Percentiles rank a stretch among this genome's conserved stretches.
Evolutionary conservation across 2,113 vertebrate genomes (phyloP).

Genomic region (Pithys albifrons): DNA sequence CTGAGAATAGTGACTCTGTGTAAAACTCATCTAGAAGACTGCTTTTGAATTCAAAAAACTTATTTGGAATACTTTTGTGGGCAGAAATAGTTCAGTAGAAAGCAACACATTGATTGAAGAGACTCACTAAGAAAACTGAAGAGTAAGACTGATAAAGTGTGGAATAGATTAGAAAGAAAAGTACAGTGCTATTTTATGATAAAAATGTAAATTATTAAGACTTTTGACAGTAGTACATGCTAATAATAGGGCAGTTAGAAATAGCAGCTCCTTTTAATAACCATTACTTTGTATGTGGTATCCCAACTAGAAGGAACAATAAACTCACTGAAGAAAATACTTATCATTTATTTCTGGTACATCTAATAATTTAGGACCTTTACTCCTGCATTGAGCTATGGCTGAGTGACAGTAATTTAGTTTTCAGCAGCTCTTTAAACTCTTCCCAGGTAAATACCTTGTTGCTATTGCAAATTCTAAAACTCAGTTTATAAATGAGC

Average conservation of each 20-base stretch:
- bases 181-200: background rate
- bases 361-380: background rate
- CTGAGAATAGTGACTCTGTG: background rate
- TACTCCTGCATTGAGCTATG: background rate
- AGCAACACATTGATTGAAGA: background rate
- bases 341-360: background rate
- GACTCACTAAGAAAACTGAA: background rate
- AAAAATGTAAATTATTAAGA: background rate
- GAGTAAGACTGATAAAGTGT: background rate
- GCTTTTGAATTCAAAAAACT: background rate
- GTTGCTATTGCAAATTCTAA: background rate
- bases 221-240: background rate
- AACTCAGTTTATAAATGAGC: background rate
- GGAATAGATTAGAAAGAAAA: background rate
- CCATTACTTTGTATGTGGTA: background rate
- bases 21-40: background rate
- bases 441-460: background rate
- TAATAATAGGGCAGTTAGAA: background rate
- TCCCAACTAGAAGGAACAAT: background rate
- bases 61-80: background rate
- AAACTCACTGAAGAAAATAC: background rate
- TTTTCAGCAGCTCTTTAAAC: background rate
- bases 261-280: background rate
- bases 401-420: background rate
- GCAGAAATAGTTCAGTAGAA: background rate